A percentile compares a stretch with the other conserved stretches of the same genome.
Conservation (phyloP, 2,113 vertebrate species). For the Delphinus delphis region DNA sequence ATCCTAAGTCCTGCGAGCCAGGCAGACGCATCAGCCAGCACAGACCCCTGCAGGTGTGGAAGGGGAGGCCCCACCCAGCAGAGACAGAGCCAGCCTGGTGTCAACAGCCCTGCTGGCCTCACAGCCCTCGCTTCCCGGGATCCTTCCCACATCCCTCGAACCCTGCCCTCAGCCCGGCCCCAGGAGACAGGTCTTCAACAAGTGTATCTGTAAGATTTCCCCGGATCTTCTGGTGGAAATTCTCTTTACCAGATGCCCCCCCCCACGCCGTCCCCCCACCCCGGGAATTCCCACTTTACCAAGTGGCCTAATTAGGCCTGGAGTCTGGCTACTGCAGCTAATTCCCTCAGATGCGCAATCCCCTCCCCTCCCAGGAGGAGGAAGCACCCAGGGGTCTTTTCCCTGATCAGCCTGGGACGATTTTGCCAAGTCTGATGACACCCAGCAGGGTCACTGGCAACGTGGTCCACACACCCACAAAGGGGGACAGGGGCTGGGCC, state of each 20-base stretch:
- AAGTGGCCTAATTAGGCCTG: conserved; percentile 71
- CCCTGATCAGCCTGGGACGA: background rate
- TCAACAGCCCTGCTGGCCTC: background rate
- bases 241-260: conserved; percentile 57
- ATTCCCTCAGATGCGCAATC: conserved; percentile 39
- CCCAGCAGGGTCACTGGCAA: background rate
- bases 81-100: background rate
- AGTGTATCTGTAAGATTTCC: conserved; percentile 58
- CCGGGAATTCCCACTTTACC: conserved; percentile 64
- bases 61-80: accelerated
- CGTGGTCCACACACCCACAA: background rate
- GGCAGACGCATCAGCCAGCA: background rate
- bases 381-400: background rate
- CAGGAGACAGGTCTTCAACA: background rate
- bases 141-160: background rate
- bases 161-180: conserved; percentile 3
- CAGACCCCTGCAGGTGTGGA: background rate
- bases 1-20: background rate
- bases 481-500: background rate
- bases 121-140: background rate
- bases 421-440: background rate
- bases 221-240: conserved; percentile 5
- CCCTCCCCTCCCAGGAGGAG: conserved; percentile 52
- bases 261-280: conserved; percentile 50
- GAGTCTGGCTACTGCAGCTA: conserved; percentile 63